These are phyloP conservation scores for Zingel zingel DNA, from an alignment of 2,113 vertebrate species.

Conservation along the genomic window DNA sequence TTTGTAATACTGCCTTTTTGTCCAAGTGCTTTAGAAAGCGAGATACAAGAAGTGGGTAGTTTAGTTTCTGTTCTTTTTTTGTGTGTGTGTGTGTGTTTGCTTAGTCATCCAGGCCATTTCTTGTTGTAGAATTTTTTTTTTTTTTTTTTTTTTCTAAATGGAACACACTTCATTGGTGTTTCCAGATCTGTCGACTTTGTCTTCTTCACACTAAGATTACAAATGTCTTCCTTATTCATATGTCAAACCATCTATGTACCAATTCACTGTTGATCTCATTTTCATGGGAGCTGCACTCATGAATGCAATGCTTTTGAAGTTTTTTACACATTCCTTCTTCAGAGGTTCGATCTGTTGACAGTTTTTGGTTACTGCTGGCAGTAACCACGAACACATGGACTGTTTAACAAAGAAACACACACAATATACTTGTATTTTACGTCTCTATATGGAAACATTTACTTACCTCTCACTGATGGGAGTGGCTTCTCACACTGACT, in stretches of 20 bases:
- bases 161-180: conserved; percentile 23
- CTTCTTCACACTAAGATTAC: conserved; percentile 34
- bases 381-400: conserved; percentile 66
- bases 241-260: conserved; percentile 24
- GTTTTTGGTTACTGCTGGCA: conserved; percentile 84
- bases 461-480: conserved; percentile 36
- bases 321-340: conserved; percentile 35
- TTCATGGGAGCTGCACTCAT: conserved; percentile 33
- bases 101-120: conserved; percentile 46
- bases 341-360: conserved; percentile 56
- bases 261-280: conserved; percentile 42
- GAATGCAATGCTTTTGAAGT: conserved; percentile 39
- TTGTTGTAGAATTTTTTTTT: conserved; percentile 43
- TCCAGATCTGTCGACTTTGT: conserved; percentile 15
- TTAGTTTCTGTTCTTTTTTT: conserved; percentile 4
- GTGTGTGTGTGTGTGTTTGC: conserved; percentile 22
- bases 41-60: conserved; percentile 55
- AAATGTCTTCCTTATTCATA: conserved; percentile 52
- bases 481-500: conserved; percentile 38
- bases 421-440: conserved; percentile 32
- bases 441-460: conserved; percentile 38
- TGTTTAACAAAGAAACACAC: conserved; percentile 54
- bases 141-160: not conserved
- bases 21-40: conserved; percentile 79
- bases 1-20: conserved; percentile 77